Base-by-base conservation (phyloP, 2,113 vertebrate genomes). In the Chlorodrepanis virens region DNA sequence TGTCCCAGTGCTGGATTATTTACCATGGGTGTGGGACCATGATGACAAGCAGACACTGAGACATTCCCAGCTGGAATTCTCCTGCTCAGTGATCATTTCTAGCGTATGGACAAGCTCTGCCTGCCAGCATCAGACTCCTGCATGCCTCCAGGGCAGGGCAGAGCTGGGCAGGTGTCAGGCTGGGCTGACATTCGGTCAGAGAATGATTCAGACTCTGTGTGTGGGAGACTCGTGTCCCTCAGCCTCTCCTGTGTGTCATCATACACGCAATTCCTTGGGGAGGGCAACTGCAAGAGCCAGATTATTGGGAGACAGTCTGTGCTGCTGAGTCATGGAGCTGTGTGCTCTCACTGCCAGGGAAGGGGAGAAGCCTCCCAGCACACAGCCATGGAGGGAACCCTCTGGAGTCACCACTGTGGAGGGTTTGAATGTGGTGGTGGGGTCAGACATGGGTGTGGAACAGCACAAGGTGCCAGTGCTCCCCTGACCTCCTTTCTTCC, bases 1-100 rank as follows among this genome's bases (percentile, higher is more conserved):
- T 21, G 19, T 71, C 68, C 63, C 60, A 27, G 49, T 19, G 83
- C 82, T 61, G 75, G 52, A 33, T 88, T 74, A 47, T 80, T 69
- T 59, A 40, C 74, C 2, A 2, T 31, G 31, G 59, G 15, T 0
- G 0, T 60, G 40, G 21, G 60, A 87, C 24, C 11, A 7, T 17
- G 63, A 59, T 57, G 94, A n/a, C 0, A 3, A 49, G 57, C 50
- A 77, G 45, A n/a, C 42, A 5, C 45, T 42, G 47, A 21, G 49
- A 44, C 14, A 2, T 72, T 91, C 57, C 69, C 84, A 82, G 63
- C 79, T 68, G 83, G 54, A 69, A 65, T 86, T 83, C 35, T 67
- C 10, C 0, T 40, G 68, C 82, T 69, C 17, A 19, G 1, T 29
- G 52, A 39, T 67, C 33, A 4, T 60, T 69, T 72, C 10, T 19